These are phyloP conservation scores for Venturia canescens DNA, from an alignment of 1,140 invertebrate species.

Conservation along the genomic window DNA sequence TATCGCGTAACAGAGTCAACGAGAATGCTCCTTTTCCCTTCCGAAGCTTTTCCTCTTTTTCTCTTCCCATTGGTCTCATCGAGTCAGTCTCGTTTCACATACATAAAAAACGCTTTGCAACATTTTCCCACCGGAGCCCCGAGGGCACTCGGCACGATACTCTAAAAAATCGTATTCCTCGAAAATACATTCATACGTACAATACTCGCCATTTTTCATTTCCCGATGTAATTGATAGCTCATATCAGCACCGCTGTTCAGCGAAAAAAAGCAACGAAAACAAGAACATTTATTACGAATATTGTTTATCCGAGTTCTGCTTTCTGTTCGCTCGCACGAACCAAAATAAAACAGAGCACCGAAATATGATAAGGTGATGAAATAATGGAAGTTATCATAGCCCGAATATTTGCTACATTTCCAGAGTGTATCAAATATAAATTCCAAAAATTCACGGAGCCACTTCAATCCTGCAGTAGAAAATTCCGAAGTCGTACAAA, in stretches of 20 bases:
- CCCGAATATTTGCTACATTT: too few species aligned
- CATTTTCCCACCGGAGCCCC: not conserved
- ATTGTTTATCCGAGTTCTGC: too few species aligned
- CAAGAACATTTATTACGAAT: not conserved
- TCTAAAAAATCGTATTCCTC: constrained; percentile 33
- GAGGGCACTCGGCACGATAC: constrained; percentile 11
- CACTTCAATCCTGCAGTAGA: too few species aligned
- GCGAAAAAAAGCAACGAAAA: not conserved
- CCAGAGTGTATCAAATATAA: too few species aligned
- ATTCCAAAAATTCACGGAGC: too few species aligned
- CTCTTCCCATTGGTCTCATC: not conserved
- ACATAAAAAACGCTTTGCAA: constrained; percentile 24
- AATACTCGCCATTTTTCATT: constrained; percentile 8
- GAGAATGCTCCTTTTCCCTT: not conserved
- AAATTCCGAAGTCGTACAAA: too few species aligned
- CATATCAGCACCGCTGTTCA: too few species aligned
- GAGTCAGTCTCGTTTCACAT: constrained; percentile 30
- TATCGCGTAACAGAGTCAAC: constrained; percentile 12
- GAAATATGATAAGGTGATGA: too few species aligned
- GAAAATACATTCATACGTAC: not conserved
- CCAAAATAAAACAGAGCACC: too few species aligned
- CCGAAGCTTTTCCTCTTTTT: not conserved
- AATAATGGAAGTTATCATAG: too few species aligned
- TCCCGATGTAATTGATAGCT: constrained; percentile 21
- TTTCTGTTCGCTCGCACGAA: too few species aligned